A percentile compares a stretch with the other conserved stretches of the same genome.
Evolutionary conservation across 1,140 invertebrate species (phyloP).

Genomic region (Drosophila ohnishii): DNA sequence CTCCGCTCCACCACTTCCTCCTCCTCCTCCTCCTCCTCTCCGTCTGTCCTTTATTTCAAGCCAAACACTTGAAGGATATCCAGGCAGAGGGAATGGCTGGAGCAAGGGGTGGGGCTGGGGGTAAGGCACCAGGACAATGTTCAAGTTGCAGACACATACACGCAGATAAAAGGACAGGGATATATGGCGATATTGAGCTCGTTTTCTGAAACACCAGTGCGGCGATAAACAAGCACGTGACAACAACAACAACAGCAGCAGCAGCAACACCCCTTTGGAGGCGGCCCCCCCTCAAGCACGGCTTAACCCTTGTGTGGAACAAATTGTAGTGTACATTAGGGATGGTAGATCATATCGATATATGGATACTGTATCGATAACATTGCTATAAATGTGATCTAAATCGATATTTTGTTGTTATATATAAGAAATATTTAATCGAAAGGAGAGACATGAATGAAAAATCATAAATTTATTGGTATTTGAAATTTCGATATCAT

Average conservation of each 20-base stretch:
- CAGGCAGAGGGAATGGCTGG: neutral
- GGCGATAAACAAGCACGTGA: slow-evolving; percentile 47
- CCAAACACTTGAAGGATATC: slow-evolving; percentile 21
- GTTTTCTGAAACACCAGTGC: slow-evolving; percentile 8
- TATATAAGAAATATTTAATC: neutral
- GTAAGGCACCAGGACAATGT: slow-evolving; percentile 5
- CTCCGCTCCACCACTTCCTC: no score
- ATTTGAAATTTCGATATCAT: neutral
- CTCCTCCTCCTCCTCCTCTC: no score
- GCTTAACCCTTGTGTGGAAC: neutral
- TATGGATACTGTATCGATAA: neutral
- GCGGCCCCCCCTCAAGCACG: neutral
- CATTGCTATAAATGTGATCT: neutral
- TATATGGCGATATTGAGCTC: slow-evolving; percentile 23
- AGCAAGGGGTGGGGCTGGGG: neutral
- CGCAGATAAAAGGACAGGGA: slow-evolving; percentile 18
- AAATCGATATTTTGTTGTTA: neutral
- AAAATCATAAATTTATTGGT: neutral
- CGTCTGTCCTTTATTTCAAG: neutral
- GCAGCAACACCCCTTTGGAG: neutral
- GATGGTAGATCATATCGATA: neutral
- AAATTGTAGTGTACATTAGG: neutral
- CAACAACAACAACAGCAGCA: slow-evolving; percentile 23
- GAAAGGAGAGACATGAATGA: neutral
- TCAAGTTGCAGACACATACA: slow-evolving; percentile 19